Conservation (phyloP, 23 tunicate genomes). For the Aplidium turbinatum region DNA sequence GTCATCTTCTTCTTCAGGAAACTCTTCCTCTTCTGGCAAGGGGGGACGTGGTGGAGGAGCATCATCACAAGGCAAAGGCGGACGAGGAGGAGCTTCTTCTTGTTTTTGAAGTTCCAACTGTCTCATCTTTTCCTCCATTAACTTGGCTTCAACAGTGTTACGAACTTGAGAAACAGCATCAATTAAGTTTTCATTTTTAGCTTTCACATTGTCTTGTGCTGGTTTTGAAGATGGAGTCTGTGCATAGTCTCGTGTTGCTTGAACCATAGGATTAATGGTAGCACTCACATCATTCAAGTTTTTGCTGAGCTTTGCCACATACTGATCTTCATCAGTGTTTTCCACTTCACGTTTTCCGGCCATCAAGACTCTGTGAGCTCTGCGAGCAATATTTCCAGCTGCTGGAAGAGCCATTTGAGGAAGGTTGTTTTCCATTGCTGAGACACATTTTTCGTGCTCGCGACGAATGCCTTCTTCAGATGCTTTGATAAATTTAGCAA, state of each 20-base stretch:
- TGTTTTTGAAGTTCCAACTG: constrained; percentile 7
- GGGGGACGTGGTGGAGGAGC: constrained; percentile 71
- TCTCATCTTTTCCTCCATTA: constrained; percentile 35
- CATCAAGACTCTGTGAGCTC: constrained; percentile 86
- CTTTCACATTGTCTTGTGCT: constrained; percentile 43
- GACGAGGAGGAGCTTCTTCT: constrained; percentile 69
- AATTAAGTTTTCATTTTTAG: constrained; percentile 57
- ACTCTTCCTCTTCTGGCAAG: constrained; percentile 90
- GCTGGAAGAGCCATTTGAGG: constrained; percentile 57
- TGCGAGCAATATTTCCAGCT: constrained; percentile 85
- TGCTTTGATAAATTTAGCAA: constrained; percentile 66
- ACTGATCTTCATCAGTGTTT: constrained; percentile 78
- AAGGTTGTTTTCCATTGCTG: constrained; percentile 45
- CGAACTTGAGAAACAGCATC: constrained; percentile 59
- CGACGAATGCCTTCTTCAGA: constrained; percentile 69
- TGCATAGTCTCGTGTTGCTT: constrained; percentile 65
- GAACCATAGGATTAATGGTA: constrained; percentile 36
- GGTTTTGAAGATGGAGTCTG: constrained; percentile 32
- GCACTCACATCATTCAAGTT: constrained; percentile 18
- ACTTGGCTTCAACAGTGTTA: constrained; percentile 66
- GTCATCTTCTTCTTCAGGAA: constrained; percentile 59
- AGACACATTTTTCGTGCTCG: constrained; percentile 68
- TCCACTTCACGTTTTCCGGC: constrained; percentile 94
- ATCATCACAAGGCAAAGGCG: constrained; percentile 64
- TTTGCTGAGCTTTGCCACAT: constrained; percentile 53